Evolutionary conservation across 2,888 invertebrate genomes (phyloP).

Genomic region (Epistrophe eligans): DNA sequence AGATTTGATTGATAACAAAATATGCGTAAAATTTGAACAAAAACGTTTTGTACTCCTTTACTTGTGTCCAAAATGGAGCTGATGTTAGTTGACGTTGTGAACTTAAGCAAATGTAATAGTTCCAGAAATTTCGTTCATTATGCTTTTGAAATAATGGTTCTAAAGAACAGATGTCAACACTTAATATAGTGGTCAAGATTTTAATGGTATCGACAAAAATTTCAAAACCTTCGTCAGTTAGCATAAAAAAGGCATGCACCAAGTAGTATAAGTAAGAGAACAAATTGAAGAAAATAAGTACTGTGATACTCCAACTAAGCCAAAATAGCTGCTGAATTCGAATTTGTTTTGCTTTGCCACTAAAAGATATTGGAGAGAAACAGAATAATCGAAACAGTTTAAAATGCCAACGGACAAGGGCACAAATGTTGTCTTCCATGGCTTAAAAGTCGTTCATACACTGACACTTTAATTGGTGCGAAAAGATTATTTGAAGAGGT

Average conservation of each 20-base stretch:
- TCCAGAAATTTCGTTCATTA: conserved; percentile 55
- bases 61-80: conserved; percentile 38
- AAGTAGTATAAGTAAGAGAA: background rate
- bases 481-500: background rate
- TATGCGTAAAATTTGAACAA: conserved; percentile 55
- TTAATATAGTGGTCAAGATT: conserved; percentile 13
- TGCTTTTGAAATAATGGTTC: conserved; percentile 57
- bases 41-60: conserved; percentile 59
- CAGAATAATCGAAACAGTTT: conserved; percentile 56
- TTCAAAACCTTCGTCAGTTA: conserved; percentile 47
- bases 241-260: background rate
- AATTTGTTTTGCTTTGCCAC: background rate
- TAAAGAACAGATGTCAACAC: conserved; percentile 34
- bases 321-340: conserved; percentile 32
- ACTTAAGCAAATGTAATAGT: conserved; percentile 42
- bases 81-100: conserved; percentile 15
- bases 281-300: conserved; percentile 4
- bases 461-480: background rate
- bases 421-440: conserved; percentile 57
- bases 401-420: conserved; percentile 59
- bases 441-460: background rate
- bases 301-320: conserved; percentile 30
- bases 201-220: conserved; percentile 49
- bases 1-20: background rate
- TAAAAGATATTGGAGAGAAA: conserved; percentile 56